phyloP scores from a whole-genome alignment of 2,888 invertebrate genomes.

The Habroteleia sp. region DNA sequence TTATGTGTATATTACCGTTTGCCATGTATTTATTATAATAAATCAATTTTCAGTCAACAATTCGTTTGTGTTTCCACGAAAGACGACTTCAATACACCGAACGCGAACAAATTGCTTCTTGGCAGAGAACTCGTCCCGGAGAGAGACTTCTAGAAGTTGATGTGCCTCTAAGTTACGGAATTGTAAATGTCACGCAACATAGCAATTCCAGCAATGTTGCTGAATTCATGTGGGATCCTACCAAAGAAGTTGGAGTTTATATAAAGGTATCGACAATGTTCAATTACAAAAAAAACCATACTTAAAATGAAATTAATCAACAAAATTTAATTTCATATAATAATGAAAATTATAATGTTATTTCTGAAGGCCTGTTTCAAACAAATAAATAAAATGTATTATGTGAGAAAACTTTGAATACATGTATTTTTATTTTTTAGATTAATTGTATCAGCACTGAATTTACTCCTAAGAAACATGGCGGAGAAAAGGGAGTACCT shows the following conservation, averaged over 20 bases:
- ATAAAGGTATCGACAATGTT: conserved; percentile 88
- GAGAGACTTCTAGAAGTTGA: conserved; percentile 96
- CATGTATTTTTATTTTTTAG: conserved; percentile 75
- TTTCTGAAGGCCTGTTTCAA: no score
- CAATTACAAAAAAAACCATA: no score
- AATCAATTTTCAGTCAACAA: conserved; percentile 86
- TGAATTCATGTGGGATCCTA: conserved; percentile 97
- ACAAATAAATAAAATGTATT: no score
- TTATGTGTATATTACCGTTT: no score
- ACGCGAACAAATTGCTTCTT: conserved; percentile 94
- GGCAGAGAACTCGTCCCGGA: conserved; percentile 92
- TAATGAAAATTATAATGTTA: no score
- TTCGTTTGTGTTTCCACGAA: conserved; percentile 97
- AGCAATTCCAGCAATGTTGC: conserved; percentile 88
- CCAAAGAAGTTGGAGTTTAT: conserved; percentile 97
- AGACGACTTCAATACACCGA: conserved; percentile 97
- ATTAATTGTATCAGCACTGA: conserved; percentile 98
- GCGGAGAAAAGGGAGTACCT: conserved; percentile 98
- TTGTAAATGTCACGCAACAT: conserved; percentile 91
- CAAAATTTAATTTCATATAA: no score
- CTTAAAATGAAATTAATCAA: conserved; percentile 4
- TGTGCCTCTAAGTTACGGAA: conserved; percentile 95
- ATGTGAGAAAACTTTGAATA: no score
- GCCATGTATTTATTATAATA: no score
- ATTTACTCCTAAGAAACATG: conserved; percentile 98